Evolutionary conservation across 2,888 invertebrate species (phyloP).

Genomic region (Branchinecta sandiegonensis): DNA sequence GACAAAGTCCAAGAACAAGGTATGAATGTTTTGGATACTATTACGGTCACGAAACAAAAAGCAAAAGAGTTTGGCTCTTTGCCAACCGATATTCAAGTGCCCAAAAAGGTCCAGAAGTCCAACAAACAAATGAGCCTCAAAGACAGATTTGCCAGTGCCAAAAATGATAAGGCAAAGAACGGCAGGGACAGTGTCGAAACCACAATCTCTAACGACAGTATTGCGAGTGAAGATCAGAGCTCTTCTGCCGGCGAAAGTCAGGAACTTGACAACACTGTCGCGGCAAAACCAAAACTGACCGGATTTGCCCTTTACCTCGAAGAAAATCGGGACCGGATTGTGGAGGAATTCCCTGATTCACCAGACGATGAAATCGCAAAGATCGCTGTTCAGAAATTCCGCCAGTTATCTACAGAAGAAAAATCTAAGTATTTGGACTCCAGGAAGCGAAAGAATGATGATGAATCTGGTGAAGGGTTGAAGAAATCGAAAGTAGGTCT

Average conservation of each 20-base stretch:
- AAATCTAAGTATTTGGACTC: background rate
- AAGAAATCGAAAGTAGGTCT: no score
- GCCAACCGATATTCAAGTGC: background rate
- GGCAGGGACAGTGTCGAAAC: background rate
- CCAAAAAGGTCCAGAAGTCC: background rate
- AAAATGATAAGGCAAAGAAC: background rate
- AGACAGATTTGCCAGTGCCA: background rate
- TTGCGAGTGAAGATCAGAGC: background rate
- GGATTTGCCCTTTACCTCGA: conserved; percentile 47
- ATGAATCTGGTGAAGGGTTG: background rate
- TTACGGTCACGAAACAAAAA: background rate
- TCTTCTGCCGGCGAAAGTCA: background rate
- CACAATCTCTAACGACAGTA: background rate
- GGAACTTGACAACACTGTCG: background rate
- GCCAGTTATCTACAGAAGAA: background rate
- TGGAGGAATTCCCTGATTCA: conserved; percentile 43
- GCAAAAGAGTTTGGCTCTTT: conserved; percentile 10
- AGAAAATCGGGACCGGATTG: conserved; percentile 42
- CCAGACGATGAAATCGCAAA: conserved; percentile 43
- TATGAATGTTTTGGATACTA: background rate
- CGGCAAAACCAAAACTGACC: background rate
- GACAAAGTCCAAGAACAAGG: background rate
- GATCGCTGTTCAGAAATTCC: conserved; percentile 40
- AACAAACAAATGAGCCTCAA: background rate
- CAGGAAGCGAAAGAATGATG: background rate